Conservation (phyloP, 2,888 invertebrate species). For the Heliconius ismenius region DNA sequence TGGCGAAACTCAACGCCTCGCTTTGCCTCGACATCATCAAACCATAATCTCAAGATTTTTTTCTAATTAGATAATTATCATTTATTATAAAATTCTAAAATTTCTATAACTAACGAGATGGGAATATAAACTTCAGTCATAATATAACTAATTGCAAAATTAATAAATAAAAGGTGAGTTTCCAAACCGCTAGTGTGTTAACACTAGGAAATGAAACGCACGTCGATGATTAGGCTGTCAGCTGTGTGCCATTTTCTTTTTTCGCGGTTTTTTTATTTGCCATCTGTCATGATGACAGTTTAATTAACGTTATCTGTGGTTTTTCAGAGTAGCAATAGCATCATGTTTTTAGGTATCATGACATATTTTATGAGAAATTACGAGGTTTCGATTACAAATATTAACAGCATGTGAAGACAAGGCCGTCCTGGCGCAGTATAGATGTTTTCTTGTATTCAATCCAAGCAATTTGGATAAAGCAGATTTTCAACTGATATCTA, state of each 20-base stretch:
- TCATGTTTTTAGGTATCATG: slow-evolving; percentile 6
- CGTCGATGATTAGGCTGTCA: slow-evolving; percentile 35
- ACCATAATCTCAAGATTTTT: no score
- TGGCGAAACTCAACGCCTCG: no score
- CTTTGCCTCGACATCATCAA: no score
- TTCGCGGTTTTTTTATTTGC: slow-evolving; percentile 33
- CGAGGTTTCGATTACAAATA: not conserved
- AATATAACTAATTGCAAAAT: not conserved
- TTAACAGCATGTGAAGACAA: not conserved
- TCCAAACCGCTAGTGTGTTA: slow-evolving; percentile 14
- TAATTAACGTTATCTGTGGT: slow-evolving; percentile 38
- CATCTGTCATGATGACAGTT: slow-evolving; percentile 38
- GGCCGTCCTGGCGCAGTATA: no score
- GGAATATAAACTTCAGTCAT: no score
- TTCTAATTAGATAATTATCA: no score
- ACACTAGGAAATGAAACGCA: slow-evolving; percentile 30
- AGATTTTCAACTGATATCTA: no score
- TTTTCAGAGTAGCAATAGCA: slow-evolving; percentile 6
- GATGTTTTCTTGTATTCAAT: no score
- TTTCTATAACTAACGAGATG: no score
- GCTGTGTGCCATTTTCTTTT: slow-evolving; percentile 18
- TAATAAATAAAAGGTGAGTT: not conserved
- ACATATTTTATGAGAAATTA: not conserved
- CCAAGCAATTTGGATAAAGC: no score
- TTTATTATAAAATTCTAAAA: no score